Evolutionary conservation across 1,140 invertebrate genomes (phyloP).

Genomic region (Drosophila melanogaster): Release_6_plus_ISO1_MT NT_037436.4:6175501-6176000

Average conservation of each 20-base stretch:
- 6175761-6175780: constrained; percentile 88
- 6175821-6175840: constrained; percentile 87
- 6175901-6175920: constrained; percentile 73
- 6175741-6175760: constrained; percentile 86
- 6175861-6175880: constrained; percentile 87
- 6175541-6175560: constrained; percentile 70
- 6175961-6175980: constrained; percentile 87
- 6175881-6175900: constrained; percentile 85
- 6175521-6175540: constrained; percentile 87
- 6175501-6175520: constrained; percentile 90
- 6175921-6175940: constrained; percentile 87
- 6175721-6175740: constrained; percentile 87
- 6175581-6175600: constrained; percentile 71
- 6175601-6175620: constrained; percentile 88
- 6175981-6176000: constrained; percentile 85
- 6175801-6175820: constrained; percentile 89
- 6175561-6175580: constrained; percentile 55
- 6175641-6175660: constrained; percentile 91
- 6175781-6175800: constrained; percentile 92
- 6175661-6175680: no score
- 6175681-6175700: not conserved
- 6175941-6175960: constrained; percentile 88
- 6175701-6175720: constrained; percentile 65
- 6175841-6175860: constrained; percentile 37
- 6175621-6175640: constrained; percentile 91